Evolutionary conservation across 2,888 invertebrate species (phyloP), one percentile per base, ranked within the genome.

Genomic region (Pristionchus fissidentatus): DNA sequence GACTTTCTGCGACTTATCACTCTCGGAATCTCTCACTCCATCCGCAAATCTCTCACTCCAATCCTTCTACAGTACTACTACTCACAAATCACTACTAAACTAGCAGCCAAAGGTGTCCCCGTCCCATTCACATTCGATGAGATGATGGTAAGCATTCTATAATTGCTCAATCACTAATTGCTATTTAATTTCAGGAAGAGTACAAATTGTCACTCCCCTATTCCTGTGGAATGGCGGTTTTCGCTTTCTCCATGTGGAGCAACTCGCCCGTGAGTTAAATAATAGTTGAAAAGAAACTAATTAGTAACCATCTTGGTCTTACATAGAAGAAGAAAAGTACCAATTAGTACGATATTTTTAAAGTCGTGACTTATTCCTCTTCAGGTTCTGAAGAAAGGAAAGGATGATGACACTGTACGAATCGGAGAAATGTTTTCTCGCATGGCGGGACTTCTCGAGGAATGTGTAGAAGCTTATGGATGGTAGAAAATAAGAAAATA

Each of bases 211-310:
- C 49, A 7, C 70, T 82, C 13, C 82, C 82, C 32, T 70, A 52
- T 55, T 26, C 82, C 15, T 22, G 15, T 70, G 82, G 70, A 66
- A 82, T 82, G 82, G 32, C 70, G 49, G 19, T 82, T n/a, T 82
- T 82, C 82, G 82, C 82, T 32, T 82, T 70, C 52, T 41, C 29
- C 32, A 82, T 82, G 70, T 82, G 82, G 82, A 70, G 70, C 52
- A 82, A 82, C 26, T 82, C 82, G 10, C 82, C 66, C 2, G 82
- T 82, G 13, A 32, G 75, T 43, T 7, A 29, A 13, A 26, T 62
- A 35, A 4, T 32, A 4, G 8, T 29, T 4, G 29, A 15, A 22
- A 15, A 4, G 3, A 55, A 22, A 4, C n/a, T 55, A 57, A 57
- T n/a, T n/a, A n/a, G n/a, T n/a, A n/a, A n/a, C n/a, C n/a, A n/a